These are phyloP conservation scores for Paradisaea rubra DNA, from an alignment of 2,113 vertebrate species.

Conservation along the genomic window DNA sequence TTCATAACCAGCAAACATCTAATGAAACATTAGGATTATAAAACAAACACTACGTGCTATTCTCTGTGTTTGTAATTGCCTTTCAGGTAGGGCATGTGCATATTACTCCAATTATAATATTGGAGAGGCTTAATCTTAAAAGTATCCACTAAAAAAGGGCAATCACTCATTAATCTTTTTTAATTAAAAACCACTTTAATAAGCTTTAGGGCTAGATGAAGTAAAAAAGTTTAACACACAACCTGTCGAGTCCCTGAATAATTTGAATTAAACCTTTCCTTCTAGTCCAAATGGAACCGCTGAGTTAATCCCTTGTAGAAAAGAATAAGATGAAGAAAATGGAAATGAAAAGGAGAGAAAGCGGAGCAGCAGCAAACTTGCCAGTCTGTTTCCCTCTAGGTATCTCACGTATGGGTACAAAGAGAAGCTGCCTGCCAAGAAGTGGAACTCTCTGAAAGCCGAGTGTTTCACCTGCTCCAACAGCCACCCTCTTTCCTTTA, in stretches of 20 bases:
- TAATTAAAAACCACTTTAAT: not conserved
- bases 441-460: not conserved
- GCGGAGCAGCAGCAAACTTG: not conserved
- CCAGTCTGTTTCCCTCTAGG: not conserved
- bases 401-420: not conserved
- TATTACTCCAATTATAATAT: not conserved
- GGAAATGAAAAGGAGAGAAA: not conserved
- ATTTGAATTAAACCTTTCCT: slow-evolving; percentile 4
- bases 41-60: not conserved
- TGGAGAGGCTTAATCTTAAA: not conserved
- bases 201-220: not conserved
- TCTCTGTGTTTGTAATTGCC: not conserved
- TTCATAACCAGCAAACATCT: slow-evolving; percentile 26
- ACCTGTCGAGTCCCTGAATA: not conserved
- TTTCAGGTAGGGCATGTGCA: not conserved
- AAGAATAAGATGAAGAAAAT: not conserved
- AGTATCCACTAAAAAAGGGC: not conserved
- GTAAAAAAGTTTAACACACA: not conserved
- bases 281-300: not conserved
- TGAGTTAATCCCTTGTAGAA: not conserved
- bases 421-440: not conserved
- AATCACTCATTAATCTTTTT: not conserved
- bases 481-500: not conserved
- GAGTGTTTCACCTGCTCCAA: not conserved
- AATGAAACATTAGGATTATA: not conserved